These are phyloP conservation scores for Leptonema lineaticorne DNA, from an alignment of 1,140 invertebrate species.

Conservation along the genomic window DNA sequence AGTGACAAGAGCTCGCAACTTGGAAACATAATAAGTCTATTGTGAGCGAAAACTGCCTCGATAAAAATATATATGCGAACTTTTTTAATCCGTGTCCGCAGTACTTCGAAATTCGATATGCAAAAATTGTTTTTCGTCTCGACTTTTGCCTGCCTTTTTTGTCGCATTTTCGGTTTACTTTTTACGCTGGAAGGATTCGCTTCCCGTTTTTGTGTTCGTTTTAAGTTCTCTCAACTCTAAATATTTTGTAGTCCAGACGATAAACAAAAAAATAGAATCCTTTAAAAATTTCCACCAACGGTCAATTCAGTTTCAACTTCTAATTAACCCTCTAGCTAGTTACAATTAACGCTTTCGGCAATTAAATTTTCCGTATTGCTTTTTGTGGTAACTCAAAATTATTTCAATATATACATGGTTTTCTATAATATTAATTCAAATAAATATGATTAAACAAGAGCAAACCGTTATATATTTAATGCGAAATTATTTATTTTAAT, in stretches of 20 bases:
- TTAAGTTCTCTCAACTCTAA: background rate
- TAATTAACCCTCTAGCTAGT: conserved; percentile 7
- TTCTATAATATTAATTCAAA: no score
- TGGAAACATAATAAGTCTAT: no score
- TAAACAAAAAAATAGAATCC: background rate
- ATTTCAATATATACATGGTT: no score
- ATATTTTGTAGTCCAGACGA: conserved; percentile 3
- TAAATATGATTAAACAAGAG: no score
- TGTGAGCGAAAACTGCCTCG: background rate
- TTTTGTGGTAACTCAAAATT: no score
- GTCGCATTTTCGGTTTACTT: background rate
- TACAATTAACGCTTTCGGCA: background rate
- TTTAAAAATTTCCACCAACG: background rate
- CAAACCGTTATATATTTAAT: no score
- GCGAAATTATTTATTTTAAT: no score
- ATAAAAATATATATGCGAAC: background rate
- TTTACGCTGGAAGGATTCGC: background rate
- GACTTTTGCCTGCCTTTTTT: conserved; percentile 4
- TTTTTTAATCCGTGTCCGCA: background rate
- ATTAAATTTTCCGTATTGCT: no score
- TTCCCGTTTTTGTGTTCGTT: background rate
- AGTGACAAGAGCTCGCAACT: no score
- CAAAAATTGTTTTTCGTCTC: background rate
- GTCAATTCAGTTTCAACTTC: background rate
- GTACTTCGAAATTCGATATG: conserved; percentile 1